phyloP scores from a whole-genome alignment of 2,113 vertebrate genomes.

The Lepisosteus oculatus region DNA sequence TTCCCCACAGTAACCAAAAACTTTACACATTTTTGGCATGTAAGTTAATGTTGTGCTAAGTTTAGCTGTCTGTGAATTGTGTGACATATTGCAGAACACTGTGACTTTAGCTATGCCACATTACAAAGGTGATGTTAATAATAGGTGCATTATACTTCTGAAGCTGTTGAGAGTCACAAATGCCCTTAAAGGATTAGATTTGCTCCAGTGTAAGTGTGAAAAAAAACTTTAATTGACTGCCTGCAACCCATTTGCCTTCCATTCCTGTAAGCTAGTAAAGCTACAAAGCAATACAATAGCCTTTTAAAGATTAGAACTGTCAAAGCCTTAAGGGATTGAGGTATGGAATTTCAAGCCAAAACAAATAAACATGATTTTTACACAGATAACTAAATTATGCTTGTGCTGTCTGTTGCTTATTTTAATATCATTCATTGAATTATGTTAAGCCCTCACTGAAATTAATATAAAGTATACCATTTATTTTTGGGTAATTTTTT shows the following conservation, averaged over 20 bases:
- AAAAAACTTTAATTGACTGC: constrained; percentile 2
- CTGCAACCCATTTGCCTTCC: background rate
- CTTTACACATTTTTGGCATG: no score
- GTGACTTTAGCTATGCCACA: background rate
- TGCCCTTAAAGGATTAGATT: background rate
- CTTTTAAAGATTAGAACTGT: background rate
- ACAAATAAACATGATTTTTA: background rate
- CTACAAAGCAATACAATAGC: background rate
- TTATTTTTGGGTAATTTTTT: no score
- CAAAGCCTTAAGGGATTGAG: background rate
- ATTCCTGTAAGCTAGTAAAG: background rate
- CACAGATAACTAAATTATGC: background rate
- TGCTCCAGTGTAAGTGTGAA: background rate
- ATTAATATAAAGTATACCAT: no score
- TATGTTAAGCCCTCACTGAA: no score
- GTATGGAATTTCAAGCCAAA: background rate
- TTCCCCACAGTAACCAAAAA: no score
- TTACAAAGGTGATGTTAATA: background rate
- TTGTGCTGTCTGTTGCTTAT: background rate
- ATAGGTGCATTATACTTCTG: background rate
- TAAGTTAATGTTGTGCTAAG: no score
- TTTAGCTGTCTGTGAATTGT: background rate
- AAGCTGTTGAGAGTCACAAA: background rate
- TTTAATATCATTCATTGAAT: background rate
- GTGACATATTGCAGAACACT: background rate